phyloP scores from a whole-genome alignment of 2,113 vertebrate species.

The Sinocyclocheilus rhinocerous region DNA sequence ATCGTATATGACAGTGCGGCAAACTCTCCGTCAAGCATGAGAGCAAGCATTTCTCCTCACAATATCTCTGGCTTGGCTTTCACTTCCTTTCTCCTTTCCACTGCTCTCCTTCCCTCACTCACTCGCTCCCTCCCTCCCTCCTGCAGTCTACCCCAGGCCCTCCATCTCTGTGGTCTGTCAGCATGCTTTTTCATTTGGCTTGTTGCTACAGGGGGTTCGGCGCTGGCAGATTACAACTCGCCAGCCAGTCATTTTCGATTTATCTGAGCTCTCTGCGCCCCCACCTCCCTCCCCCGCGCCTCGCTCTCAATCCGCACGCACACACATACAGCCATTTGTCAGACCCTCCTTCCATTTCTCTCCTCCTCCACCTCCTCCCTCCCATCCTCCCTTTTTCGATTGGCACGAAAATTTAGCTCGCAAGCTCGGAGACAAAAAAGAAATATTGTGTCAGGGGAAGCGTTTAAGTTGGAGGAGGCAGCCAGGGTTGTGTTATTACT shows the following conservation, averaged over 20 bases:
- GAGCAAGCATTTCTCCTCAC: constrained; percentile 59
- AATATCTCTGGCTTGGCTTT: constrained; percentile 38
- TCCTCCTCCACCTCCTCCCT: constrained; percentile 58
- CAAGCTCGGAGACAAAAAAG: constrained; percentile 83
- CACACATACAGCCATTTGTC: constrained; percentile 77
- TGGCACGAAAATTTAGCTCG: constrained; percentile 82
- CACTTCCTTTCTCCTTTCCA: constrained; percentile 9
- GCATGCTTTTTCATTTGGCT: constrained; percentile 76
- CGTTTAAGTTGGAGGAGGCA: constrained; percentile 93
- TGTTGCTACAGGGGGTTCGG: constrained; percentile 80
- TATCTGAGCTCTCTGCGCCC: constrained; percentile 76
- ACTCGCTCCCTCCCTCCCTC: constrained; percentile 51
- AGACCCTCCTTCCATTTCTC: constrained; percentile 63
- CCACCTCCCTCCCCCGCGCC: constrained; percentile 59
- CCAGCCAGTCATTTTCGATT: constrained; percentile 87
- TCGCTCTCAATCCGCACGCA: constrained; percentile 48
- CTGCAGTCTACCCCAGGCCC: constrained; percentile 73
- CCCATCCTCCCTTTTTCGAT: constrained; percentile 79
- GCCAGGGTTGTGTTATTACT: constrained; percentile 94
- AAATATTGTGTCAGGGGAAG: constrained; percentile 94
- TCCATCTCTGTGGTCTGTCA: constrained; percentile 80
- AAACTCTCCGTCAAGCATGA: constrained; percentile 35
- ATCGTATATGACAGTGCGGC: constrained; percentile 9
- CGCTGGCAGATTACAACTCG: constrained; percentile 84
- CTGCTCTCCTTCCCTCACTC: constrained; percentile 13